These are phyloP conservation scores for Grallaria varia DNA, from an alignment of 2,113 vertebrate genomes.

Conservation along the genomic window DNA sequence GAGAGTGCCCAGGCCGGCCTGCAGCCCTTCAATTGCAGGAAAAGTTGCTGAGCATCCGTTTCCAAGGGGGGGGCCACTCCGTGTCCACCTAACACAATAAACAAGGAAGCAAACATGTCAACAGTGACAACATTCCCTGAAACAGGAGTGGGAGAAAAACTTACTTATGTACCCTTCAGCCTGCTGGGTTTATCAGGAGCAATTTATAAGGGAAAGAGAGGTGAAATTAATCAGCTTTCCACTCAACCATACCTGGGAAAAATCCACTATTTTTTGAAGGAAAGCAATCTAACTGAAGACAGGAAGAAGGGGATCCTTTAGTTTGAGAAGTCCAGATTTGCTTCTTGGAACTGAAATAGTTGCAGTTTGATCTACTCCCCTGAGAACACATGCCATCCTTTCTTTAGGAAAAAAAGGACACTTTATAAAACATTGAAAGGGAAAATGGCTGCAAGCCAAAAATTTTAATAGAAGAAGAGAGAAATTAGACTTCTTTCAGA, in stretches of 20 bases:
- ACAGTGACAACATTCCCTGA: not conserved
- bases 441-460: not conserved
- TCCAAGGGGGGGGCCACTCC: not conserved
- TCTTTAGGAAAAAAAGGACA: not conserved
- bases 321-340: not conserved
- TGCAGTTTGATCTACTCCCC: not conserved
- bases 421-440: not conserved
- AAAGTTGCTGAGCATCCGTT: not conserved
- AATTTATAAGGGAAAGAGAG: constrained; percentile 40
- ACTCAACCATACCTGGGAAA: not conserved
- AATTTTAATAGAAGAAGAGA: not conserved
- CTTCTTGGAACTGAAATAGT: not conserved
- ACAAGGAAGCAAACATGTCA: not conserved
- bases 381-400: not conserved
- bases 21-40: constrained; percentile 21
- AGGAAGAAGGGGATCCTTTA: not conserved
- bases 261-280: not conserved
- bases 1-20: not conserved
- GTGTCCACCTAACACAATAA: not conserved
- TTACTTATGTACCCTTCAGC: constrained; percentile 77
- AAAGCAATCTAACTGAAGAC: not conserved
- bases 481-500: not conserved
- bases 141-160: not conserved
- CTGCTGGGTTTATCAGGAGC: constrained; percentile 74
- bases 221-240: not conserved